These are phyloP conservation scores for Drymodes brunneopygia DNA, from an alignment of 2,113 vertebrate species.

Conservation along the genomic window DNA sequence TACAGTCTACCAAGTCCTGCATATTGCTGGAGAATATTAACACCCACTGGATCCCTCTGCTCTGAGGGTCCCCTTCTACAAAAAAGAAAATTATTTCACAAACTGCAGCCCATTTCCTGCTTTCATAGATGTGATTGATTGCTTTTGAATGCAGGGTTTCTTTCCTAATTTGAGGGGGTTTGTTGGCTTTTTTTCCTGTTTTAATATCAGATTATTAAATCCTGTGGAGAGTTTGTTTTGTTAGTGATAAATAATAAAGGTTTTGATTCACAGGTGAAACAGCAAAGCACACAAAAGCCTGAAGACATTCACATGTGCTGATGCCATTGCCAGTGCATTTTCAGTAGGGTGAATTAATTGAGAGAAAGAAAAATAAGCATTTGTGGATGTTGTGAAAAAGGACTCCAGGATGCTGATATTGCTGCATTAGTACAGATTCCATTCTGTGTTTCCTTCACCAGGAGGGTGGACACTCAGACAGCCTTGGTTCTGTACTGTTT, in stretches of 20 bases:
- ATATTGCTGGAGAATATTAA: not conserved
- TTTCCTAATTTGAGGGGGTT: not conserved
- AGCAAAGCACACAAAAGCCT: not conserved
- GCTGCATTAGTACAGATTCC: not conserved
- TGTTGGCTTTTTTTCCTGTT: not conserved
- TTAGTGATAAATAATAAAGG: not conserved
- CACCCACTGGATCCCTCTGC: not conserved
- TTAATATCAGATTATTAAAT: not conserved
- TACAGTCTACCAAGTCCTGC: conserved; percentile 32
- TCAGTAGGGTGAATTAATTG: not conserved
- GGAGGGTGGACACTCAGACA: not conserved
- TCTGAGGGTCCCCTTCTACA: not conserved
- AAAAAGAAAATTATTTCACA: not conserved
- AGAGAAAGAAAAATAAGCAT: not conserved
- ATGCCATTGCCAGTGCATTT: not conserved
- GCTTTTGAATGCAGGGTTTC: not conserved
- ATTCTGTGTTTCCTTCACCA: not conserved
- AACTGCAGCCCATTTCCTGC: not conserved
- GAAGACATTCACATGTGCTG: not conserved
- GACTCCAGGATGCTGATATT: not conserved
- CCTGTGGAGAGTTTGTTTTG: not conserved
- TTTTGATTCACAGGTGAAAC: not conserved
- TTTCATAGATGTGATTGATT: not conserved
- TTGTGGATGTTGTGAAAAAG: not conserved
- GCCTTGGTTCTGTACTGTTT: not conserved